Base-by-base conservation (phyloP, 2,888 invertebrate genomes). In the Drosophila mercatorum region DNA sequence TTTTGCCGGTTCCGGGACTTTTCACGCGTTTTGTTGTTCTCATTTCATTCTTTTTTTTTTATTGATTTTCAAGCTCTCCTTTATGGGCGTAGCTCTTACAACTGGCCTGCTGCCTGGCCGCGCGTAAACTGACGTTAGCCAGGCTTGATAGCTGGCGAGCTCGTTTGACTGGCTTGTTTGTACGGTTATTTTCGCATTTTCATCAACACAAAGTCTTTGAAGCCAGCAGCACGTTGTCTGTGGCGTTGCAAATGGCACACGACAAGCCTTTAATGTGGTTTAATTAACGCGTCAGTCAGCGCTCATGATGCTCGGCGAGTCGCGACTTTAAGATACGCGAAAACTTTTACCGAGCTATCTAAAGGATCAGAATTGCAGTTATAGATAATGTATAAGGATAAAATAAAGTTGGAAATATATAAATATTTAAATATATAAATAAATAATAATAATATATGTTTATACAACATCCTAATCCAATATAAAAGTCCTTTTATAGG, bases 181-280 rank as follows among this genome's bases (percentile, higher is more conserved):
- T 66, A 59, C 68, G 62, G 65, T 64, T 78, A 75, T 84, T 80
- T 87, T 87, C 83, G 64, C 82, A 84, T 84, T 83, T 88, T 85
- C 82, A 78, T 78, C 85, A 70, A 70, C 78, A 87, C 78, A 81
- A 82, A 70, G 78, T 78, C 85, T 71, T 64, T 80, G 78, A 75
- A 69, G 68, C 67, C 59, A 63, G 60, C 47, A 34, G 41, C 61
- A 61, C 56, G 44, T 61, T 78, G 81, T 65, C 67, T 63, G 65
- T 58, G 72, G 65, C 63, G 46, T 31, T 40, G 52, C 60, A 71
- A 71, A 53, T 69, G 75, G 51, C 61, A 41, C 46, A 65, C 75
- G 68, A 65, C 81, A 72, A 59, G 77, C 49, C 69, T 68, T 78
- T 84, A 81, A 89, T 78, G 82, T 75, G 78, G 75, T 84, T 87